Evolutionary conservation across 2,888 invertebrate genomes (phyloP).

Genomic region (Drepana falcataria): DNA sequence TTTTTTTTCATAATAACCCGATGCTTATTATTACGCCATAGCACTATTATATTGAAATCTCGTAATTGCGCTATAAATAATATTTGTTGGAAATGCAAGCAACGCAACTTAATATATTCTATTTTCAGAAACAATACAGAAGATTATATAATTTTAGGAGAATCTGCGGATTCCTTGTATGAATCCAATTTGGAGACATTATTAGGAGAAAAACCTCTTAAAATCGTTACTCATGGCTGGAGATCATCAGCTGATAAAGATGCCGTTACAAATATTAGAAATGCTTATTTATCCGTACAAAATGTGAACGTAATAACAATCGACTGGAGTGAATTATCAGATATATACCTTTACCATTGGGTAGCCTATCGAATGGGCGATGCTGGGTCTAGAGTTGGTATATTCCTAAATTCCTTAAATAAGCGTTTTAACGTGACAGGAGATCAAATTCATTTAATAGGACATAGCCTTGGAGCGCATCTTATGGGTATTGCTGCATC

Average conservation of each 20-base stretch:
- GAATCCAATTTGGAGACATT: conserved; percentile 9
- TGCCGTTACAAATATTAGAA: conserved; percentile 49
- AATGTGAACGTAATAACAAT: conserved; percentile 62
- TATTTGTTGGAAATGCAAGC: neutral
- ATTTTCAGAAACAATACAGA: conserved; percentile 28
- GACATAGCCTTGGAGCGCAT: conserved; percentile 56
- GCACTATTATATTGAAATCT: too few species aligned
- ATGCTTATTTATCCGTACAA: conserved; percentile 51
- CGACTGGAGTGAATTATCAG: conserved; percentile 52
- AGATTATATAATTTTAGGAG: conserved; percentile 30
- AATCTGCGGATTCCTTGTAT: conserved; percentile 19
- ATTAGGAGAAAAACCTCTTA: conserved; percentile 38
- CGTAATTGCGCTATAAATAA: too few species aligned
- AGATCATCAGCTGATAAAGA: conserved; percentile 52
- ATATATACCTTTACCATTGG: conserved; percentile 38
- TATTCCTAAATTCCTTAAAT: conserved; percentile 32
- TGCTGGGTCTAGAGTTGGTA: conserved; percentile 33
- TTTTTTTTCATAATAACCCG: too few species aligned
- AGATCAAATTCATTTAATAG: conserved; percentile 43
- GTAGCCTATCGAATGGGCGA: conserved; percentile 40
- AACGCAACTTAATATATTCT: neutral
- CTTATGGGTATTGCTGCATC: conserved; percentile 49
- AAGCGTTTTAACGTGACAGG: conserved; percentile 31
- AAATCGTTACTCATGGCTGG: conserved; percentile 76
- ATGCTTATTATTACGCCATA: too few species aligned